Evolutionary conservation across 1,140 invertebrate genomes (phyloP).

Genomic region (Drosophila prosaltans): DNA sequence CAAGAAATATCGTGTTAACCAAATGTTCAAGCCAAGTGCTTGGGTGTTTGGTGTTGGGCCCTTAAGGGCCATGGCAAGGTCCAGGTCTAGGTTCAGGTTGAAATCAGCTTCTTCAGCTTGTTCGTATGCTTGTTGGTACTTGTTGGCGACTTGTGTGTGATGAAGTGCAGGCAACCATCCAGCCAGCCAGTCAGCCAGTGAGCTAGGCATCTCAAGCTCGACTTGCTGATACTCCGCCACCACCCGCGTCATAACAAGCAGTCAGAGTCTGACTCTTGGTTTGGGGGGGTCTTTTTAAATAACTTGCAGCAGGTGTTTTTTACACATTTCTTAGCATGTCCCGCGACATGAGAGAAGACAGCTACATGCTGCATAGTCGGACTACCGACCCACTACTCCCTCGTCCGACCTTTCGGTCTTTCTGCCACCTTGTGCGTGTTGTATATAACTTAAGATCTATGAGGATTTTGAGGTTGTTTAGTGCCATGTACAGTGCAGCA

Average conservation of each 20-base stretch:
- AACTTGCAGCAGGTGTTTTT: slow-evolving; percentile 80
- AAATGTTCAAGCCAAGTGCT: slow-evolving; percentile 75
- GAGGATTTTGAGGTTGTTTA: slow-evolving; percentile 79
- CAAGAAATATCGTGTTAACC: slow-evolving; percentile 74
- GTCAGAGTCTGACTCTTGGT: slow-evolving; percentile 34
- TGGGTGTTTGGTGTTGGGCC: slow-evolving; percentile 55
- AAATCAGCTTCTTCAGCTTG: slow-evolving; percentile 23
- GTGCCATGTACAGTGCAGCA: slow-evolving; percentile 66
- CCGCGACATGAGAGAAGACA: slow-evolving; percentile 71
- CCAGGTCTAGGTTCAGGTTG: slow-evolving; percentile 22
- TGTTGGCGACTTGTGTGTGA: slow-evolving; percentile 72
- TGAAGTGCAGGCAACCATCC: slow-evolving; percentile 63
- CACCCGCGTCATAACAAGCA: slow-evolving; percentile 57
- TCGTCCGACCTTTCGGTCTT: slow-evolving; percentile 31
- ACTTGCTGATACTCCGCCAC: slow-evolving; percentile 1
- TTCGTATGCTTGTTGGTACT: slow-evolving; percentile 50
- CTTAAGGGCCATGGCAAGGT: slow-evolving; percentile 45
- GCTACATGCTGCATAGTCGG: slow-evolving; percentile 43
- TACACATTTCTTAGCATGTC: slow-evolving; percentile 71
- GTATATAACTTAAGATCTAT: slow-evolving; percentile 79
- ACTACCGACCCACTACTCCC: background rate
- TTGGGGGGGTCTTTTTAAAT: slow-evolving; percentile 60
- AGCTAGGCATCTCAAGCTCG: slow-evolving; percentile 1
- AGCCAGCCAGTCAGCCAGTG: slow-evolving; percentile 26
- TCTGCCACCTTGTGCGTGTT: slow-evolving; percentile 41